Evolutionary conservation across 2,113 vertebrate species (phyloP), one percentile per base, ranked within the genome.

Genomic region (Anhinga anhinga): DNA sequence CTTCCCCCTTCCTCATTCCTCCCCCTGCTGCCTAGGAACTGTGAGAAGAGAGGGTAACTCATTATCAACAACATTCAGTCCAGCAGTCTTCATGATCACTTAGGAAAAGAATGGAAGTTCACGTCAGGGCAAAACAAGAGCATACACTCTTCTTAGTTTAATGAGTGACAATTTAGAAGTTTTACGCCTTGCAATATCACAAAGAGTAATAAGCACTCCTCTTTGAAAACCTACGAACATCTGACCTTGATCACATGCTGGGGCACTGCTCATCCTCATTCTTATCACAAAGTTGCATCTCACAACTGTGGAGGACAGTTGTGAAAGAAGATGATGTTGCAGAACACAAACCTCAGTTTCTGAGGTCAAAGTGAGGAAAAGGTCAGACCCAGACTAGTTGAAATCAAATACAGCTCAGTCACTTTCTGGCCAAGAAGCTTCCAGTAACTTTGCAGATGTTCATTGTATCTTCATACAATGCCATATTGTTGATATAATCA

Each of bases 331-430:
- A n/a, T 1, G 3, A 63, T 1, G 1, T 11, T 49, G 52, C 52
- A 91, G 49, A 91, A 85, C 0, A 1, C 65, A 94, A 38, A 17
- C 2, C 0, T 25, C 0, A 0, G 52, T 62, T 73, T 84, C 49
- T 40, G 73, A 86, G 56, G 34, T 55, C 21, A 55, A 62, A 83
- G 14, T 10, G 42, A 92, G 83, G 52, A 72, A 30, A 17, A 63
- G 11, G 32, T 92, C 53, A 73, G 22, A 94, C 45, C 20, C 36
- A 82, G n/a, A 44, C 9, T 22, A 80, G 27, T 0, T 61, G 49
- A 89, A 84, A 25, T 13, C 36, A 91, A 82, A 84, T 21, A 4
- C 27, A 84, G 13, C 19, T 65, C 34, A 14, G 34, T 13, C 40
- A 62, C 32, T 45, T 91, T 63, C 63, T 34, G 6, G 14, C 11